A percentile compares a stretch with the other conserved stretches of the same genome.
phyloP scores from a whole-genome alignment of 2,797 vertebrate genomes.

The Arnoldichthys spilopterus region DNA sequence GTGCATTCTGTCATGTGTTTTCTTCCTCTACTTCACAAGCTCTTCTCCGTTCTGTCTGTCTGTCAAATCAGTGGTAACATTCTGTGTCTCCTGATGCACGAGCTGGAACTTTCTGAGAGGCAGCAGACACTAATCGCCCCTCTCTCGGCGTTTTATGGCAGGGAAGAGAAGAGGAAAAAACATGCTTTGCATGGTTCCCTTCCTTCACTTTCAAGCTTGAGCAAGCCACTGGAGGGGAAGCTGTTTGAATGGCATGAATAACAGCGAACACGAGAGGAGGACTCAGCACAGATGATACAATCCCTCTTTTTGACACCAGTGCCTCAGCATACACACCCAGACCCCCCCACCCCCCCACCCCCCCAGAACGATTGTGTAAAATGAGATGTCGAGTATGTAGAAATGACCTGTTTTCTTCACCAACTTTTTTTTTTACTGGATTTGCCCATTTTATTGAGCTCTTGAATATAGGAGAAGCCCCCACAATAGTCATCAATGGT shows the following conservation, averaged over 20 bases:
- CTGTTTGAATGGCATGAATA: constrained; percentile 60
- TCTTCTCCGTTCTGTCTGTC: constrained; percentile 50
- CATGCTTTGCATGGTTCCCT: constrained; percentile 60
- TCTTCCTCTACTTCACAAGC: constrained; percentile 40
- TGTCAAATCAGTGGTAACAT: constrained; percentile 57
- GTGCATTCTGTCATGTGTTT: constrained; percentile 36
- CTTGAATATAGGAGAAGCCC: constrained; percentile 41
- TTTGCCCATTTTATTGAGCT: constrained; percentile 55
- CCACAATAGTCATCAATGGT: constrained; percentile 22
- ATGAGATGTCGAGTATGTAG: constrained; percentile 65
- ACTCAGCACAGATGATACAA: constrained; percentile 62
- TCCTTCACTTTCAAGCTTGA: constrained; percentile 63
- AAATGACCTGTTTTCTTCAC: constrained; percentile 59
- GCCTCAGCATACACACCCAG: constrained; percentile 56
- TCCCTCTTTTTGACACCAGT: constrained; percentile 64
- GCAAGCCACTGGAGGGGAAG: constrained; percentile 60
- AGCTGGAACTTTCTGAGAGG: constrained; percentile 62
- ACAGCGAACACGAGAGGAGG: constrained; percentile 57
- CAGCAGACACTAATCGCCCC: constrained; percentile 62
- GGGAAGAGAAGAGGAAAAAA: constrained; percentile 56
- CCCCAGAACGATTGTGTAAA: constrained; percentile 63
- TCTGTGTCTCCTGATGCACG: constrained; percentile 55
- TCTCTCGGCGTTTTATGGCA: constrained; percentile 54
- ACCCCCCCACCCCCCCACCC: constrained; percentile 58
- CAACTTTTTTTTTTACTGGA: constrained; percentile 47